A percentile compares a stretch with the other conserved stretches of the same genome.
Evolutionary conservation across 2,797 vertebrate species (phyloP).

Genomic region (Manis crassicaudata): DNA sequence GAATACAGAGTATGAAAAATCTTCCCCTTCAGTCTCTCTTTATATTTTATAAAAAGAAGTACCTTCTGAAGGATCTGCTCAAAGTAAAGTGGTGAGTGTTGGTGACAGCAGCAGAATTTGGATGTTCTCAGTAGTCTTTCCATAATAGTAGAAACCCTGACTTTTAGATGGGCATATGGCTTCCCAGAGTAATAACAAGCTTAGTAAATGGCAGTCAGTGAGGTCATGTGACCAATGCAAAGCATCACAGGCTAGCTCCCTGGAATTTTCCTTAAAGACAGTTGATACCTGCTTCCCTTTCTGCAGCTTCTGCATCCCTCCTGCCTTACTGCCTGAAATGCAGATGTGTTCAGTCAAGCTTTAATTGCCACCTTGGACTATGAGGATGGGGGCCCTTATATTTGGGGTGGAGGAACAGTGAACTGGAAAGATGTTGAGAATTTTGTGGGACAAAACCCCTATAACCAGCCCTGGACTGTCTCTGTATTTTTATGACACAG

Average conservation of each 20-base stretch:
- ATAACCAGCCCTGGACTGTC: not conserved
- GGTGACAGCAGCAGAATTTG: not conserved
- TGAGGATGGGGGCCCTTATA: not conserved
- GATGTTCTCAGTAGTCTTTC: not conserved
- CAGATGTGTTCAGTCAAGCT: not conserved
- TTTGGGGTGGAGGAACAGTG: not conserved
- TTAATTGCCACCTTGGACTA: not conserved
- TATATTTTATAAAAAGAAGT: conserved; percentile 20
- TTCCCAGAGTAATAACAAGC: not conserved
- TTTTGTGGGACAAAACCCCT: not conserved
- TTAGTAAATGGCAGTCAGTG: not conserved
- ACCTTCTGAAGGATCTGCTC: not conserved
- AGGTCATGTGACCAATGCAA: not conserved
- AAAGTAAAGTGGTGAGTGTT: not conserved
- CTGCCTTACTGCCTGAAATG: not conserved
- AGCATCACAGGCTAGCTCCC: not conserved
- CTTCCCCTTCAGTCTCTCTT: not conserved
- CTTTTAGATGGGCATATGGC: not conserved
- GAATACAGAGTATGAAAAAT: not conserved
- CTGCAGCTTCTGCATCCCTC: not conserved
- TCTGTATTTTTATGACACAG: not conserved
- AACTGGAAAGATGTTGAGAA: not conserved
- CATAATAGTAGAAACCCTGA: not conserved
- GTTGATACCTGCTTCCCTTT: not conserved
- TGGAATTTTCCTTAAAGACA: not conserved